Percentiles rank a stretch among this genome's conserved stretches.
Conservation (phyloP, 1,140 invertebrate species). For the Scylla paramamosain region DNA sequence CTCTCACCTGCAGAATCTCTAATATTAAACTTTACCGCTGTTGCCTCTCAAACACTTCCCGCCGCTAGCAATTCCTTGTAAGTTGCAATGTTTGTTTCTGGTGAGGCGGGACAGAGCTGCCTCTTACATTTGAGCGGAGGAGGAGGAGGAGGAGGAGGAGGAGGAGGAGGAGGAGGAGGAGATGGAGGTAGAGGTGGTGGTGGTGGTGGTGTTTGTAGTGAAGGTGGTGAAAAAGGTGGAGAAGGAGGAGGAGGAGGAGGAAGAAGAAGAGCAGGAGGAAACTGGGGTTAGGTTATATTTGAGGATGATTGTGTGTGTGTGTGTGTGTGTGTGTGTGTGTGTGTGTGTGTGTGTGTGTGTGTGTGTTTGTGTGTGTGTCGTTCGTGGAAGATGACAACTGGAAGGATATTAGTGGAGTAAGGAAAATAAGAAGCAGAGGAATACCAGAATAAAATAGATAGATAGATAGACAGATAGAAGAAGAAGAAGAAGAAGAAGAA, state of each 20-base stretch:
- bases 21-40: background rate
- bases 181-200: background rate
- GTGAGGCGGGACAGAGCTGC: background rate
- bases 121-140: background rate
- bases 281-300: background rate
- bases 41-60: background rate
- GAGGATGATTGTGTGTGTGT: background rate
- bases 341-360: slow-evolving; percentile 32
- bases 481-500: too few species aligned
- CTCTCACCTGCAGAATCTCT: background rate
- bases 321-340: slow-evolving; percentile 30
- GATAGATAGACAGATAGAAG: too few species aligned
- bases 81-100: too few species aligned
- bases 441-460: too few species aligned
- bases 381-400: background rate
- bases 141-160: background rate
- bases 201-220: background rate
- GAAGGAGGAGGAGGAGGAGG: background rate
- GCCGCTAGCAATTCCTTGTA: too few species aligned
- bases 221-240: background rate
- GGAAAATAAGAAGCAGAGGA: background rate
- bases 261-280: background rate
- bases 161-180: slow-evolving; percentile 1
- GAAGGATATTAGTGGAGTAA: background rate
- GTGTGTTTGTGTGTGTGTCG: background rate